Percentiles rank a stretch among this genome's conserved stretches.
These are phyloP conservation scores for Chaenogobius annularis DNA, from an alignment of 2,113 vertebrate genomes.

Conservation along the genomic window DNA sequence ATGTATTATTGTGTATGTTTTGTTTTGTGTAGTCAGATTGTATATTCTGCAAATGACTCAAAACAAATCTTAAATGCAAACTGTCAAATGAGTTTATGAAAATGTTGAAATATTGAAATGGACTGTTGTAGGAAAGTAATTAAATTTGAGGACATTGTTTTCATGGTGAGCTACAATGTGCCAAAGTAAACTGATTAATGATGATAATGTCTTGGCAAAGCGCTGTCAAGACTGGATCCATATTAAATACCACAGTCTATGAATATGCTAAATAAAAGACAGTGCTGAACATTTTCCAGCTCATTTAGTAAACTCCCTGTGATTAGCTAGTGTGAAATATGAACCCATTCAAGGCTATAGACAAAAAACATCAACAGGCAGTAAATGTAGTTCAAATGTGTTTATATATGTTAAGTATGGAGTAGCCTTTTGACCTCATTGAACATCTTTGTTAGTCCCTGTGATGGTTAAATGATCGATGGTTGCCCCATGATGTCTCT, in stretches of 20 bases:
- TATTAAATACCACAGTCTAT: slow-evolving; percentile 5
- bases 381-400: too few species aligned
- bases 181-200: slow-evolving; percentile 8
- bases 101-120: neutral
- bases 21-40: neutral
- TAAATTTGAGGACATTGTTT: slow-evolving; percentile 2
- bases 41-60: neutral
- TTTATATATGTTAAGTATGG: too few species aligned
- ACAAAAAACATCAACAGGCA: too few species aligned
- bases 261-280: slow-evolving; percentile 8
- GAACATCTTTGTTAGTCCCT: too few species aligned
- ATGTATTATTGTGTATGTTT: neutral
- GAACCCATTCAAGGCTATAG: neutral
- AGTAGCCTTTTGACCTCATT: too few species aligned
- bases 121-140: slow-evolving; percentile 6
- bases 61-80: neutral
- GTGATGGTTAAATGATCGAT: too few species aligned
- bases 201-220: slow-evolving; percentile 11
- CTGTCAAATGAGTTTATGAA: neutral
- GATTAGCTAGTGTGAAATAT: neutral
- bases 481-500: too few species aligned
- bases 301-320: neutral
- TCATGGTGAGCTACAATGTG: neutral
- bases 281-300: slow-evolving; percentile 3
- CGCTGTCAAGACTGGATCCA: slow-evolving; percentile 1